phyloP scores from a whole-genome alignment of 1,140 invertebrate species.

The Chrysomallon squamiferum region DNA sequence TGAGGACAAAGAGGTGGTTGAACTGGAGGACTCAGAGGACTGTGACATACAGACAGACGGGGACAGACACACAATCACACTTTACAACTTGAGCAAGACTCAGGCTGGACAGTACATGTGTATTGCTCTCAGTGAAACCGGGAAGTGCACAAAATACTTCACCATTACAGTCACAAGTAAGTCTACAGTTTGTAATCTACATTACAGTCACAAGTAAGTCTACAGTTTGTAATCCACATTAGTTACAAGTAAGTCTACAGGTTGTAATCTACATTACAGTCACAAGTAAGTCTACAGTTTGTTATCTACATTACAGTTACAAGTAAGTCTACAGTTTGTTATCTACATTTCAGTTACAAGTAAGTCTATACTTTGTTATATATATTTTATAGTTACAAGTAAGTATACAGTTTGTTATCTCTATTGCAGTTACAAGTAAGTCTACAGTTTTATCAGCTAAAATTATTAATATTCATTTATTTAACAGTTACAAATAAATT shows the following conservation, averaged over 20 bases:
- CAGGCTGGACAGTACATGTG: constrained; percentile 57
- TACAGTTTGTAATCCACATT: constrained; percentile 32
- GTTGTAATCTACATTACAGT: no score
- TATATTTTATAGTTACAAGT: constrained; percentile 56
- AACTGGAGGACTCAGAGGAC: constrained; percentile 54
- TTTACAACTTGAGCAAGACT: constrained; percentile 38
- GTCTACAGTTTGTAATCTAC: constrained; percentile 23
- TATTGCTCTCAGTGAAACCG: constrained; percentile 52
- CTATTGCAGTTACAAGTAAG: constrained; percentile 56
- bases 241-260: constrained; percentile 55
- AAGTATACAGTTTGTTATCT: constrained; percentile 26
- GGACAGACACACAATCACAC: constrained; percentile 36
- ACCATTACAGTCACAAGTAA: constrained; percentile 55
- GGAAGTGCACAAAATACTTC: constrained; percentile 48
- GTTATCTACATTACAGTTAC: constrained; percentile 50
- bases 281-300: constrained; percentile 42
- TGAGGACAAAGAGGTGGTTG: constrained; percentile 40
- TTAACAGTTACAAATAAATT: no score
- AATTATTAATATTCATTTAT: no score
- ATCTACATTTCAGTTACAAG: constrained; percentile 56
- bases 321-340: constrained; percentile 37
- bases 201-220: constrained; percentile 55
- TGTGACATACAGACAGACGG: constrained; percentile 45
- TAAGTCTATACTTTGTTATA: no score
- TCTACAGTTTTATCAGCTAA: no score